Percentiles rank a stretch among this genome's conserved stretches.
Conservation (phyloP, 2,113 vertebrate genomes). For the Neogobius melanostomus region DNA sequence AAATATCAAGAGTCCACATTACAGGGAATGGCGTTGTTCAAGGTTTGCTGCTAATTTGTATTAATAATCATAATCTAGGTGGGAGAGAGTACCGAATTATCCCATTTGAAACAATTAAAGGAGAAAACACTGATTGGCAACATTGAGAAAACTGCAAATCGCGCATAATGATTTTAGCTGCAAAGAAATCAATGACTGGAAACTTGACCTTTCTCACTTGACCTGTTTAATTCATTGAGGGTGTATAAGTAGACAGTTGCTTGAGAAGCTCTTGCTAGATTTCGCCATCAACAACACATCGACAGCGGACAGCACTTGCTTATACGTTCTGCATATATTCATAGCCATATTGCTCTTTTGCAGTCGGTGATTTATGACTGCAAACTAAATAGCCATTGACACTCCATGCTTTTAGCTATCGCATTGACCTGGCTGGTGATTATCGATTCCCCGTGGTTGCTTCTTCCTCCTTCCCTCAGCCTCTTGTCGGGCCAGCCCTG, state of each 20-base stretch:
- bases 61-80: background rate
- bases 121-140: conserved; percentile 36
- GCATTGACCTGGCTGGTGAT: conserved; percentile 70
- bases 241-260: conserved; percentile 36
- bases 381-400: conserved; percentile 74
- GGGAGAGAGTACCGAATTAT: background rate
- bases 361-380: conserved; percentile 69
- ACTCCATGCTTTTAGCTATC: conserved; percentile 68
- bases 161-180: conserved; percentile 51
- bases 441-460: conserved; percentile 64
- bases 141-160: conserved; percentile 34
- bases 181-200: conserved; percentile 52
- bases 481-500: conserved; percentile 31
- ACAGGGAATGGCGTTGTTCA: background rate
- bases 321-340: conserved; percentile 38
- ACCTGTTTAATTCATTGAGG: conserved; percentile 62
- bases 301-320: background rate
- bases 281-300: background rate
- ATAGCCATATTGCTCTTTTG: conserved; percentile 37
- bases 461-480: conserved; percentile 40
- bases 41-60: background rate
- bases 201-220: conserved; percentile 58
- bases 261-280: conserved; percentile 22
- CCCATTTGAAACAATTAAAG: conserved; percentile 34
- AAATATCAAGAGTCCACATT: no score